These are phyloP conservation scores for Scarus forsteni DNA, from an alignment of 2,797 vertebrate species.

Conservation along the genomic window DNA sequence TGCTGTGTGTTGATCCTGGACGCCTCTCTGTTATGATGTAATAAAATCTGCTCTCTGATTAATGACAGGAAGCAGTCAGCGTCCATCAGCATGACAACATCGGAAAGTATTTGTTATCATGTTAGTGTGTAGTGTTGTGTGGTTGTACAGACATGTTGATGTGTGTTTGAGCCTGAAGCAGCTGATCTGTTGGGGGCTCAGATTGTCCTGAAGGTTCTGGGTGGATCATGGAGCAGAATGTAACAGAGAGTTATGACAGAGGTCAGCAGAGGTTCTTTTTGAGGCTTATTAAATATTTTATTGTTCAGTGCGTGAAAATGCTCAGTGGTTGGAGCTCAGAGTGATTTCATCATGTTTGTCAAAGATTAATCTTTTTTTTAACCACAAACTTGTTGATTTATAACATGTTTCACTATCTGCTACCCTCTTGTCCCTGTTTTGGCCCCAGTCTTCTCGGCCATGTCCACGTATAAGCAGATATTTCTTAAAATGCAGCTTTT, in stretches of 20 bases:
- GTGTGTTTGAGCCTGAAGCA: constrained; percentile 25
- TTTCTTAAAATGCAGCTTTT: too few relatives aligned
- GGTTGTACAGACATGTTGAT: constrained; percentile 26
- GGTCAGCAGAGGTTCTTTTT: background rate
- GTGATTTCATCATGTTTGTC: too few relatives aligned
- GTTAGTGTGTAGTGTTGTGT: constrained; percentile 1
- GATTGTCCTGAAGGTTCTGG: constrained; percentile 18
- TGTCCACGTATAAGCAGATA: too few relatives aligned
- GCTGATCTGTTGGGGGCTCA: constrained; percentile 50
- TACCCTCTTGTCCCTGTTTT: too few relatives aligned
- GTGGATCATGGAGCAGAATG: constrained; percentile 26
- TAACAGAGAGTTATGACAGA: background rate
- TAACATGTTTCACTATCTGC: too few relatives aligned
- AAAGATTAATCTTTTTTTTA: too few relatives aligned
- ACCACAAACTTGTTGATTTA: too few relatives aligned
- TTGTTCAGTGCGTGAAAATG: too few relatives aligned
- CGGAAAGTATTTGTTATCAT: constrained; percentile 34
- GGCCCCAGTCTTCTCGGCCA: too few relatives aligned
- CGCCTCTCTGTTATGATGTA: background rate
- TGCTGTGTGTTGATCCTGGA: background rate
- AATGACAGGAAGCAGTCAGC: constrained; percentile 7
- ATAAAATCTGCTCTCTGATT: constrained; percentile 2
- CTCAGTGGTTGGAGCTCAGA: too few relatives aligned
- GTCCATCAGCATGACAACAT: constrained; percentile 43
- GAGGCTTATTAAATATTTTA: background rate